phyloP scores from a whole-genome alignment of 2,888 invertebrate genomes.

The Aleiodes leptofemur region DNA sequence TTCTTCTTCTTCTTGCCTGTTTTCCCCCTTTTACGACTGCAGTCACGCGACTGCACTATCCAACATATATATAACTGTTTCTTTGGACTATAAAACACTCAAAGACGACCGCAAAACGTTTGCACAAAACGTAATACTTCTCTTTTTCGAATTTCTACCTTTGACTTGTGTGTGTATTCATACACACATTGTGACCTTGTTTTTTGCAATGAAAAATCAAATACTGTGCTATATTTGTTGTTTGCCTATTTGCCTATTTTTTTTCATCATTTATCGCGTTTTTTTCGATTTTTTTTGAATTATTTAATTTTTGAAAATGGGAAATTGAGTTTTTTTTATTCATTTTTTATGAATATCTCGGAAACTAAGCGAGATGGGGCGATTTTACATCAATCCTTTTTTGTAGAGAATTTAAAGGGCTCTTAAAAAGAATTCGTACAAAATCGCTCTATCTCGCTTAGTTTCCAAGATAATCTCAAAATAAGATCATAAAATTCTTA shows the following conservation, averaged over 20 bases:
- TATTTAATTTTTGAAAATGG: too few species aligned
- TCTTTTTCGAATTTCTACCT: neutral
- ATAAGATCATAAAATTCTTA: too few species aligned
- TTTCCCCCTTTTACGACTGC: slow-evolving; percentile 42
- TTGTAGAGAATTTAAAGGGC: too few species aligned
- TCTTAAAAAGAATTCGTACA: too few species aligned
- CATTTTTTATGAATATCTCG: too few species aligned
- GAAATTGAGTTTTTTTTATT: too few species aligned
- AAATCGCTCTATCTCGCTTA: too few species aligned
- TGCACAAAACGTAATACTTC: slow-evolving; percentile 18
- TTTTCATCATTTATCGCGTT: neutral
- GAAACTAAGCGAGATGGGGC: too few species aligned
- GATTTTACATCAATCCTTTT: too few species aligned
- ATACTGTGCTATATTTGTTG: neutral
- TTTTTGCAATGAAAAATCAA: slow-evolving; percentile 26
- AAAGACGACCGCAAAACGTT: slow-evolving; percentile 33
- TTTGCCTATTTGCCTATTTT: neutral
- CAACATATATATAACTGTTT: slow-evolving; percentile 46
- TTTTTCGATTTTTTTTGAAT: neutral
- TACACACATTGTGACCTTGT: slow-evolving; percentile 42
- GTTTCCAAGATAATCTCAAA: too few species aligned
- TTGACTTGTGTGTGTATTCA: slow-evolving; percentile 37
- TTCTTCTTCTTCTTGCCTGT: neutral
- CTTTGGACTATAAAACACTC: slow-evolving; percentile 47
- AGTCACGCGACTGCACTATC: slow-evolving; percentile 41